These are phyloP conservation scores for Drosophila monieri DNA, from an alignment of 2,888 invertebrate species.

Conservation along the genomic window DNA sequence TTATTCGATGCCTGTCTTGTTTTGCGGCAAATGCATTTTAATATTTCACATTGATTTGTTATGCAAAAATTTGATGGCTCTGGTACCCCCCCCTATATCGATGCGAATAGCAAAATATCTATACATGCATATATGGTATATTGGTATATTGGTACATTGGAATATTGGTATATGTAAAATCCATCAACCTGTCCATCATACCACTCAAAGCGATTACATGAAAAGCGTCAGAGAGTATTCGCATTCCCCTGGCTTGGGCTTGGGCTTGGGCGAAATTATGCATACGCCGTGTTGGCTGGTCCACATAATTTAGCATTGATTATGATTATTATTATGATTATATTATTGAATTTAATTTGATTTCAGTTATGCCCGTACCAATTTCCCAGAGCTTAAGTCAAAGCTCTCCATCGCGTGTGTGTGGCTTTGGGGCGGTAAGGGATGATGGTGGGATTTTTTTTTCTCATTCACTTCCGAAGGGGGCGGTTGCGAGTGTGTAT, in stretches of 20 bases:
- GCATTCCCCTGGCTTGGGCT: constrained; percentile 13
- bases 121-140: constrained; percentile 9
- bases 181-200: constrained; percentile 45
- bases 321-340: constrained; percentile 76
- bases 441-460: constrained; percentile 7
- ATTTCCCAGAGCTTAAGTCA: constrained; percentile 41
- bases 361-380: constrained; percentile 45
- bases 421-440: constrained; percentile 8
- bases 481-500: not conserved
- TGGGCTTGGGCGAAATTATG: constrained; percentile 53
- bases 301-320: constrained; percentile 77
- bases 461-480: constrained; percentile 19
- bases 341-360: constrained; percentile 80
- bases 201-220: constrained; percentile 71
- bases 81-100: constrained; percentile 3
- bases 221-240: not conserved
- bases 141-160: constrained; percentile 5
- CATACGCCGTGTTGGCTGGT: constrained; percentile 70
- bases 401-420: constrained; percentile 34
- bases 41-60: constrained; percentile 77
- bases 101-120: constrained; percentile 6
- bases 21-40: constrained; percentile 75
- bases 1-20: constrained; percentile 46
- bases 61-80: constrained; percentile 68
- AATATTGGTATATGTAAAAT: constrained; percentile 21